phyloP scores from a whole-genome alignment of 2,113 vertebrate genomes.

The Sceloporus tristichus region DNA sequence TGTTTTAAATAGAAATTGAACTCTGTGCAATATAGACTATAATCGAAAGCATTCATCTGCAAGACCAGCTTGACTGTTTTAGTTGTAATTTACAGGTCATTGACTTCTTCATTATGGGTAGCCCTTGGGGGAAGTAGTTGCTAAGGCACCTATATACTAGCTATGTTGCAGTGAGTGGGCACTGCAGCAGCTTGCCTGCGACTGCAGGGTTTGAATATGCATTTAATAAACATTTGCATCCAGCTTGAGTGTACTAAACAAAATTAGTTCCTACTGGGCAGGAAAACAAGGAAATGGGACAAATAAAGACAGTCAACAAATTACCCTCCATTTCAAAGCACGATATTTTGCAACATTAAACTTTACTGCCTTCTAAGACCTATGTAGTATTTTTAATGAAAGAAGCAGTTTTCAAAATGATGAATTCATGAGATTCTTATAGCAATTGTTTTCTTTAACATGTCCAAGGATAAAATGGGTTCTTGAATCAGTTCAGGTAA shows the following conservation, averaged over 20 bases:
- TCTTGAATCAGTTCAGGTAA: slow-evolving; percentile 11
- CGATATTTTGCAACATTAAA: slow-evolving; percentile 50
- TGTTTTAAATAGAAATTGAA: slow-evolving; percentile 65
- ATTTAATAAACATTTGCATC: slow-evolving; percentile 65
- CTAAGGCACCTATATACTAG: slow-evolving; percentile 47
- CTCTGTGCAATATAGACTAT: slow-evolving; percentile 45
- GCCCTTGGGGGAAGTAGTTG: slow-evolving; percentile 59
- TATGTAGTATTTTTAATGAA: background rate
- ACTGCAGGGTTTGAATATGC: slow-evolving; percentile 53
- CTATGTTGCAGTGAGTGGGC: slow-evolving; percentile 34
- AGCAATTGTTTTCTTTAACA: background rate
- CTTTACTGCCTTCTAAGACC: slow-evolving; percentile 39
- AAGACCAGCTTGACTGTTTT: slow-evolving; percentile 64
- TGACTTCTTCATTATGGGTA: slow-evolving; percentile 68
- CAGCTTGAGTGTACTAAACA: slow-evolving; percentile 39
- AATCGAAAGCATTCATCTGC: slow-evolving; percentile 67
- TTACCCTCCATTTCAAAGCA: slow-evolving; percentile 37
- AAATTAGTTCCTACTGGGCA: slow-evolving; percentile 51
- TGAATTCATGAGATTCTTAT: slow-evolving; percentile 3
- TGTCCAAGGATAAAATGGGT: slow-evolving; percentile 25
- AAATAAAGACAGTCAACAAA: slow-evolving; percentile 37
- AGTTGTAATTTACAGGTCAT: slow-evolving; percentile 68
- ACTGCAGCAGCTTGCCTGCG: slow-evolving; percentile 38
- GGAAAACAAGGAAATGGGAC: slow-evolving; percentile 35
- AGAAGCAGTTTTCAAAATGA: slow-evolving; percentile 30